Evolutionary conservation across 2,888 invertebrate genomes (phyloP), one percentile per base, ranked within the genome.

Genomic region (Pristionchus entomophagus): DNA sequence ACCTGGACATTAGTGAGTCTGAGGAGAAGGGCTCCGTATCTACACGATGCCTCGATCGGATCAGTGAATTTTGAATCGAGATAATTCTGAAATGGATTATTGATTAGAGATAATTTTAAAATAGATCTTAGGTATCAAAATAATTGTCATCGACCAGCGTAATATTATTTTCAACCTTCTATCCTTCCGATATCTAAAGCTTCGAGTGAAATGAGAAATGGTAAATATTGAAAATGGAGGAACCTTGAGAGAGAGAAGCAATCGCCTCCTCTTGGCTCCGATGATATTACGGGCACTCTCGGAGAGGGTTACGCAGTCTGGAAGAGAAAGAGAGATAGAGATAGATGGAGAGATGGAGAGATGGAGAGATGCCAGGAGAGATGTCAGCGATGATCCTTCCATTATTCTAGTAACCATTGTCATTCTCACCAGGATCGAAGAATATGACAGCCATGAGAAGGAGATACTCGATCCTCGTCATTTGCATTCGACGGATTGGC

Each of bases 241-340:
- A 59, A 65, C 83, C 83, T 85, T 85, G n/a, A 93, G 90, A 51
- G 90, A 89, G 49, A 88, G 84, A 12, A 93, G 87, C 10, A 93
- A 87, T 12, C 89, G 85, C 14, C 87, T 85, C 6, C 93, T 88
- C 88, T 92, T 93, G 17, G 91, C 90, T 6, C 87, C 88, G 26
- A 93, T 90, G 35, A 91, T 38, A 80, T 89, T 88, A 6, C 88
- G 84, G 8, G 89, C 92, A 32, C 87, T 69, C 14, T 88, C 88
- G 26, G 91, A 90, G n/a, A 93, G 87, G 19, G 92, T 91, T 10
- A 93, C 88, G 86, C 93, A 93, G 73, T 93, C 93, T 92, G 88
- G 38, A 82, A 35, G 29, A 38, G 8, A 29, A 35, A 14, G 8
- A 29, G n/a, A n/a, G n/a, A n/a, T n/a, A n/a, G n/a, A n/a, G n/a